phyloP scores from a whole-genome alignment of 2,797 vertebrate genomes.

The Cryptoprocta ferox region DNA sequence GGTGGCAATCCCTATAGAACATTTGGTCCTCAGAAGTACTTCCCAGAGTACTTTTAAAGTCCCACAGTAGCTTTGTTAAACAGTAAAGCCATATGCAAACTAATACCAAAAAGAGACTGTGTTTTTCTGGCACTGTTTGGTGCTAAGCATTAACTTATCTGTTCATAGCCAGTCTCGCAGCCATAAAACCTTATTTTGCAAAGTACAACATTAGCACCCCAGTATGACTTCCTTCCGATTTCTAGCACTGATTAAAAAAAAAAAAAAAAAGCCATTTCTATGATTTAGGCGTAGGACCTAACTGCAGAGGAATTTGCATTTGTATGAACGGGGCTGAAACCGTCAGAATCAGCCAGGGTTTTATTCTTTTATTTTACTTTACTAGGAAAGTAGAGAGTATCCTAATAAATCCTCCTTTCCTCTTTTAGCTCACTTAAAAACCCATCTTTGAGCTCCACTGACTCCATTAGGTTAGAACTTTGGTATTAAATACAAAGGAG shows the following conservation, averaged over 20 bases:
- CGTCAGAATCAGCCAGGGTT: conserved; percentile 67
- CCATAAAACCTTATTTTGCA: conserved; percentile 68
- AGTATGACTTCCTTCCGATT: conserved; percentile 75
- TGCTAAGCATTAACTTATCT: conserved; percentile 61
- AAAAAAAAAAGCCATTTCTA: conserved; percentile 75
- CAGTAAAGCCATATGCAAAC: conserved; percentile 58
- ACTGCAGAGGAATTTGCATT: conserved; percentile 63
- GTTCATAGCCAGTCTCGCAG: conserved; percentile 59
- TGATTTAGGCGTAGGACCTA: conserved; percentile 50
- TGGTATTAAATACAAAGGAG: conserved; percentile 60
- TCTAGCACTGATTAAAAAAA: background rate
- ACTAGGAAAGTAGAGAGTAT: conserved; percentile 63
- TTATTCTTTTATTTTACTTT: conserved; percentile 77
- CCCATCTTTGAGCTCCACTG: conserved; percentile 80
- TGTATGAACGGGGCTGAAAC: conserved; percentile 69
- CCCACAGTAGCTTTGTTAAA: conserved; percentile 55
- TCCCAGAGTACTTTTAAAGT: conserved; percentile 18
- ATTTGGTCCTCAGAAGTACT: background rate
- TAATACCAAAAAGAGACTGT: conserved; percentile 65
- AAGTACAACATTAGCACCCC: conserved; percentile 55
- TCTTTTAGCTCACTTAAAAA: conserved; percentile 73
- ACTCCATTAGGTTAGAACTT: conserved; percentile 80
- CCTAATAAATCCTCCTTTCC: conserved; percentile 76
- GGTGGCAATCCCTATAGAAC: background rate
- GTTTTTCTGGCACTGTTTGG: conserved; percentile 13